Base-by-base conservation (phyloP, 1,140 invertebrate species). In the Triops longicaudatus region DNA sequence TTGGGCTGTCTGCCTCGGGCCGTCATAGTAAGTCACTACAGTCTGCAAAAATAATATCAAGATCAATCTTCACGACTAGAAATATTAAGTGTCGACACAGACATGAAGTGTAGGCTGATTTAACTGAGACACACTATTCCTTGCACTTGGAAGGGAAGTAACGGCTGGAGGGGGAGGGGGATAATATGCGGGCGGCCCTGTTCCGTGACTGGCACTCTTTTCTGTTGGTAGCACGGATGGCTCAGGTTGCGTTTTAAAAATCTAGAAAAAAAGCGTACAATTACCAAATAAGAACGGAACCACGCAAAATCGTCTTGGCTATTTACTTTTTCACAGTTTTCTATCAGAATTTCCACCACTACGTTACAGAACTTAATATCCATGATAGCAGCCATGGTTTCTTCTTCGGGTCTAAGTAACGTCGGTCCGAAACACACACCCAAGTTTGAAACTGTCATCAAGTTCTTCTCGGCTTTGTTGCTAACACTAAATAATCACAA, bases 341-440 rank as follows among this genome's bases (percentile, higher is more conserved):
- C 93, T 78, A 98, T 96, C 43, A 99, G 87, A 82, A 98, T 95
- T 86, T 98, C 97, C 37, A 98, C 95, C 73, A 98, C 93, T 80
- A 98, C 93, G 86, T 98, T 98, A 84, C 95, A 96, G 88, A 98
- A 99, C 86, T 99, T 99, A 77, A 98, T 95, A 83, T 99, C 96
- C 88, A 98, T 92, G 82, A 99, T 98, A 80, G 96, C 95, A 43
- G 96, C 96, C 74, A 99, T 93, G 3, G 96, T 96, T 87, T 98
- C 97, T 83, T 97, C 94, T 86, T 95, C 92, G 7, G 96, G 93
- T 76, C 96, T 87, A 81, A 99, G 87, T 79, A 99, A 86, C 41
- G 96, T 98, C n/a, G 97, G 97, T 27, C 97, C 97, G 86, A 98
- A 98, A 84, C 97, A 98, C n/a, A 99, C 97, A 1, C 95, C 95